phyloP scores from a whole-genome alignment of 2,888 invertebrate species.

The Phlogophora meticulosa region DNA sequence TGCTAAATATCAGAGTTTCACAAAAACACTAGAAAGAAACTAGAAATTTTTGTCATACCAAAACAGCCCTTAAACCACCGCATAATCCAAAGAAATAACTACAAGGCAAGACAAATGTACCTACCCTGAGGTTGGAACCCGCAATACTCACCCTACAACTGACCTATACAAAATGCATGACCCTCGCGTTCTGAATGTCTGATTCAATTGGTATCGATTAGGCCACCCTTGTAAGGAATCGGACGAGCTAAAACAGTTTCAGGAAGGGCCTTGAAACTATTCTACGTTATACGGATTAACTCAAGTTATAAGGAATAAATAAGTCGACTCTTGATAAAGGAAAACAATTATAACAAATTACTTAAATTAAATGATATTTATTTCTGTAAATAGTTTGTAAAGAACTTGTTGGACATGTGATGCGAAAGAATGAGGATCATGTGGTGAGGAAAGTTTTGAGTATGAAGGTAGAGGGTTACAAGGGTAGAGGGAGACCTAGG shows the following conservation, averaged over 20 bases:
- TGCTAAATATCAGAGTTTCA: too few species aligned
- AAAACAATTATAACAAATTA: conserved; percentile 16
- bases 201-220: conserved; percentile 71
- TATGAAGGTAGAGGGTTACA: too few species aligned
- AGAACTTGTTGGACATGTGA: too few species aligned
- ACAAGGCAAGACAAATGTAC: conserved; percentile 17
- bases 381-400: too few species aligned
- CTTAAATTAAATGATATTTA: too few species aligned
- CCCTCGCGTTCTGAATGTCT: conserved; percentile 64
- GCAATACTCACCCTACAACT: not conserved
- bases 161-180: conserved; percentile 73
- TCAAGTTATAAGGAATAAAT: conserved; percentile 14
- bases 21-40: too few species aligned
- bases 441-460: too few species aligned
- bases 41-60: too few species aligned
- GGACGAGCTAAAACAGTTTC: conserved; percentile 31
- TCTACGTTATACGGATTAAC: conserved; percentile 39
- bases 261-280: conserved; percentile 38
- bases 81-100: not conserved
- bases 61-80: not conserved
- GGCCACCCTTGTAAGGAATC: conserved; percentile 30
- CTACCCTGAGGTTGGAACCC: conserved; percentile 8
- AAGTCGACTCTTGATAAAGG: not conserved
- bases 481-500: too few species aligned
- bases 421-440: too few species aligned